Conservation (phyloP, 2,888 invertebrate species). For the Troglohyphantes excavatus region DNA sequence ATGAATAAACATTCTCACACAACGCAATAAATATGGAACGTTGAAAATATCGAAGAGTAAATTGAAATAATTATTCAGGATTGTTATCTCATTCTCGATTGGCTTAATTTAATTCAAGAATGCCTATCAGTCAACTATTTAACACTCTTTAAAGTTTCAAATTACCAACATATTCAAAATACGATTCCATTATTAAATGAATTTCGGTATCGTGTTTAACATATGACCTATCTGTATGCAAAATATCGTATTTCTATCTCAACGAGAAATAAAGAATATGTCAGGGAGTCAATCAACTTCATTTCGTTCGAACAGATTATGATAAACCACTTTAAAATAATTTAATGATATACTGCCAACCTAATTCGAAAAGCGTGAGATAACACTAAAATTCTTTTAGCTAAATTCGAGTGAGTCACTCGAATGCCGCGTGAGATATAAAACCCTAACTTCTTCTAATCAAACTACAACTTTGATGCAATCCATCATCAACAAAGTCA, state of each 20-base stretch:
- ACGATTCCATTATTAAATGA: too few relatives aligned
- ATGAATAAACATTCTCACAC: too few relatives aligned
- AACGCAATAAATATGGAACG: too few relatives aligned
- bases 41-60: too few relatives aligned
- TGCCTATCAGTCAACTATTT: too few relatives aligned
- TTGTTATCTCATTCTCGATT: too few relatives aligned
- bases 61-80: too few relatives aligned
- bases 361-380: background rate
- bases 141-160: too few relatives aligned
- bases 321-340: background rate
- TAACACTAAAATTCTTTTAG: background rate
- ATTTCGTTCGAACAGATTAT: background rate
- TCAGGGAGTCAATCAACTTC: background rate
- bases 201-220: background rate
- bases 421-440: background rate
- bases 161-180: too few relatives aligned
- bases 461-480: background rate
- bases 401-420: background rate
- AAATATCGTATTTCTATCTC: background rate
- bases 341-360: background rate
- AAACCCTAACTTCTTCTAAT: constrained; percentile 29
- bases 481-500: constrained; percentile 35
- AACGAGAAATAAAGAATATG: background rate
- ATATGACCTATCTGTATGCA: background rate
- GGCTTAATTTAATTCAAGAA: too few relatives aligned